phyloP scores from a whole-genome alignment of 1,140 invertebrate species.

The Ceratosolen fusciceps region DNA sequence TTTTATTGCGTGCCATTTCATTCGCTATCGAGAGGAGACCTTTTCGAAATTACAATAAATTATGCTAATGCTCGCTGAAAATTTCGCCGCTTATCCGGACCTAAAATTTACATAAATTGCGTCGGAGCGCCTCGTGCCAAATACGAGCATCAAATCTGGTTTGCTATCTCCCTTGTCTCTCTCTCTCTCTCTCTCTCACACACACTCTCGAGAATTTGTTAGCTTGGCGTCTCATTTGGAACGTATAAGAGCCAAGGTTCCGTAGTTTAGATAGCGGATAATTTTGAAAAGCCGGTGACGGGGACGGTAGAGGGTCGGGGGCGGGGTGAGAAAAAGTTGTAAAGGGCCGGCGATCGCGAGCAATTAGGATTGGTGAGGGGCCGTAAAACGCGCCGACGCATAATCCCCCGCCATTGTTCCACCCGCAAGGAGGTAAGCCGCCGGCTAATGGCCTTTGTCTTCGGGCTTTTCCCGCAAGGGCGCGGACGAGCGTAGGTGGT shows the following conservation, averaged over 20 bases:
- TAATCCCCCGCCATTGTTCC: constrained; percentile 1
- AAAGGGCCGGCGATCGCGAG: background rate
- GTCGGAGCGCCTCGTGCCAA: background rate
- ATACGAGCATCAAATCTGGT: background rate
- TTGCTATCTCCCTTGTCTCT: background rate
- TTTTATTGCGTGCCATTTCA: background rate
- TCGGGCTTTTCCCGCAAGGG: background rate
- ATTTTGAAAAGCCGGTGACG: background rate
- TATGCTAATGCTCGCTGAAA: background rate
- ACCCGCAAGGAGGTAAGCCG: background rate
- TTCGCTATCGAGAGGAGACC: background rate
- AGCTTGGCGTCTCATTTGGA: background rate
- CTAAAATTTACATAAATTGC: background rate
- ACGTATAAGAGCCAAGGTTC: background rate
- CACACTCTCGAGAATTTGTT: background rate
- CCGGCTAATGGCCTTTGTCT: background rate
- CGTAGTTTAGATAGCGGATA: too few species aligned
- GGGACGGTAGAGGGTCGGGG: too few species aligned
- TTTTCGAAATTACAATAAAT: background rate
- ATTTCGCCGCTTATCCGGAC: background rate
- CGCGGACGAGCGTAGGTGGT: too few species aligned
- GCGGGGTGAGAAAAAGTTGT: background rate
- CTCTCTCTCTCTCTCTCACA: too few species aligned
- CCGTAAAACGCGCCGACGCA: background rate
- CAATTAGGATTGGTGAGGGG: background rate